Conservation (phyloP, 1,140 invertebrate species). For the Paracyclopina nana region DNA sequence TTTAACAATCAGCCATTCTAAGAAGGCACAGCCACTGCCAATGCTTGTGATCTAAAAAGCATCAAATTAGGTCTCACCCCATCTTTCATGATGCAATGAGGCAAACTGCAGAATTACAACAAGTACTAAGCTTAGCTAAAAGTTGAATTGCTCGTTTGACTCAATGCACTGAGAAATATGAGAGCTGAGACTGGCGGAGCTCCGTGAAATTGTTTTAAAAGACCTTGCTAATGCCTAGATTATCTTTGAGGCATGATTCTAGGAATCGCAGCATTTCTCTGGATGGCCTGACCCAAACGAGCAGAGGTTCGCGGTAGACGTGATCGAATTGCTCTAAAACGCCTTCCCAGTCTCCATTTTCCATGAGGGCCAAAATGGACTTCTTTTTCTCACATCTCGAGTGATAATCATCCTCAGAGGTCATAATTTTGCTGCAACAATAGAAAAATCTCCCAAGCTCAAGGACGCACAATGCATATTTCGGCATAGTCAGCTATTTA, state of each 20-base stretch:
- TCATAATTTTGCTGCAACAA: too few relatives aligned
- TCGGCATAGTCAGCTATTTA: too few relatives aligned
- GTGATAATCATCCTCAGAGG: too few relatives aligned
- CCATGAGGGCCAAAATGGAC: too few relatives aligned
- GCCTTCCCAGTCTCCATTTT: conserved; percentile 5
- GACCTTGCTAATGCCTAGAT: neutral
- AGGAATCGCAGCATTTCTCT: neutral
- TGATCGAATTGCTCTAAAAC: neutral
- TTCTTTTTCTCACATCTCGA: too few relatives aligned
- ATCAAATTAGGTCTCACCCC: neutral
- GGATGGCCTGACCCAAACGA: conserved; percentile 6
- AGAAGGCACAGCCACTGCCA: conserved; percentile 8
- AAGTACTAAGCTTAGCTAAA: neutral
- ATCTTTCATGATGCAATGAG: neutral
- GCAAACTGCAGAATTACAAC: neutral
- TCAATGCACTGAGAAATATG: neutral
- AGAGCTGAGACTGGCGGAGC: neutral
- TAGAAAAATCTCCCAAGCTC: too few relatives aligned
- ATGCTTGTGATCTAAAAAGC: conserved; percentile 4
- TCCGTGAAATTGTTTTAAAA: neutral
- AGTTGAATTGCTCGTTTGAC: neutral
- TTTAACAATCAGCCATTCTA: conserved; percentile 4
- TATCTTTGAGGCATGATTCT: neutral
- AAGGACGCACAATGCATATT: too few relatives aligned
- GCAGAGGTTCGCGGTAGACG: neutral